phyloP scores from a whole-genome alignment of 2,113 vertebrate species.

The Melospiza melodia region DNA sequence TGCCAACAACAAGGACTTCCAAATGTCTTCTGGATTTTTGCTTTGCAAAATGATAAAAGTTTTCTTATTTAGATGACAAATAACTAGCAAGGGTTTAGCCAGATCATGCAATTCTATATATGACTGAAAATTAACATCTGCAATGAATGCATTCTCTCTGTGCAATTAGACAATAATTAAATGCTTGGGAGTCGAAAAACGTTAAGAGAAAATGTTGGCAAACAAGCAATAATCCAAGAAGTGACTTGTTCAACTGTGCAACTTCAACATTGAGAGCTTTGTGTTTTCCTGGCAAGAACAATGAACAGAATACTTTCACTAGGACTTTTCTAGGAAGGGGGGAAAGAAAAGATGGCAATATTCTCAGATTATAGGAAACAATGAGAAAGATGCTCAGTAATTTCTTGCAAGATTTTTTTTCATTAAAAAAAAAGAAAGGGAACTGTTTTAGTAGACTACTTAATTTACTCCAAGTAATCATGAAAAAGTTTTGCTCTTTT shows the following conservation, averaged over 20 bases:
- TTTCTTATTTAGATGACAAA: not conserved
- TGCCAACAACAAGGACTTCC: not conserved
- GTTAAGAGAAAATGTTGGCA: not conserved
- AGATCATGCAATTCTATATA: not conserved
- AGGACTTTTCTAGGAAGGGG: not conserved
- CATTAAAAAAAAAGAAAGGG: not conserved
- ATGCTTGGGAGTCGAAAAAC: not conserved
- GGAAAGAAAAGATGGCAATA: not conserved
- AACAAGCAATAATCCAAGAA: not conserved
- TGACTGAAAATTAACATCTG: not conserved
- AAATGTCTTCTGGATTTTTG: not conserved
- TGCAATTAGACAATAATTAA: constrained; percentile 36
- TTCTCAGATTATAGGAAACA: not conserved
- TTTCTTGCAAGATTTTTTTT: not conserved
- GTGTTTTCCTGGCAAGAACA: not conserved
- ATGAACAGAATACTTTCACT: not conserved
- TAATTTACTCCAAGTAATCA: not conserved
- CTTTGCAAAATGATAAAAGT: not conserved
- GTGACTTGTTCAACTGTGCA: not conserved
- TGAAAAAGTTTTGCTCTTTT: not conserved
- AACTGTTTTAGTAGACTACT: not conserved
- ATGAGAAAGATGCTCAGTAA: not conserved
- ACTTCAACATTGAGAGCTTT: not conserved
- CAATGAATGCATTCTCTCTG: constrained; percentile 3
- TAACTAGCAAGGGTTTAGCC: not conserved